Percentiles rank a stretch among this genome's conserved stretches.
phyloP scores from a whole-genome alignment of 2,113 vertebrate species.

The Salvator merianae region DNA sequence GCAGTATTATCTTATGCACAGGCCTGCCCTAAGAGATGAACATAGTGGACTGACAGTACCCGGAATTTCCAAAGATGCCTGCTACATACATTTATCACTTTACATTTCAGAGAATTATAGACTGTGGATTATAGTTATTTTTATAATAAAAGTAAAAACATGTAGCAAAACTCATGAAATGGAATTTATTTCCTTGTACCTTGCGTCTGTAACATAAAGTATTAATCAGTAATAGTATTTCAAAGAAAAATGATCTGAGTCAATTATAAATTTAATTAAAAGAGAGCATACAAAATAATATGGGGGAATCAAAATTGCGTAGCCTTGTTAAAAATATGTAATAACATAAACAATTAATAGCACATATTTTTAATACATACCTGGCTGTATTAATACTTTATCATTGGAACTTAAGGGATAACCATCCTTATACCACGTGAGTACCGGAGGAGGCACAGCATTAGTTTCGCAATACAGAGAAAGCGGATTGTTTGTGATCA shows the following conservation, averaged over 20 bases:
- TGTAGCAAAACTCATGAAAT: too few species aligned
- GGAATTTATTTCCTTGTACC: not conserved
- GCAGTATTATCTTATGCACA: not conserved
- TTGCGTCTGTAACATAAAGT: too few species aligned
- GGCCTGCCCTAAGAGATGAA: too few species aligned
- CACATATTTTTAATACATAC: slow-evolving; percentile 63
- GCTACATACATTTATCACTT: not conserved
- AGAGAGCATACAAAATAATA: not conserved
- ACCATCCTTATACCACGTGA: slow-evolving; percentile 94
- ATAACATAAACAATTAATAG: not conserved
- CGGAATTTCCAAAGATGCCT: not conserved
- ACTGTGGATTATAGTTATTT: not conserved
- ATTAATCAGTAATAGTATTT: too few species aligned
- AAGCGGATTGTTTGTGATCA: slow-evolving; percentile 90
- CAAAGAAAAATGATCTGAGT: too few species aligned
- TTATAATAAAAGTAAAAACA: not conserved
- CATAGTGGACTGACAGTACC: not conserved
- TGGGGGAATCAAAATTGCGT: not conserved
- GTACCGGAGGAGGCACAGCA: slow-evolving; percentile 89
- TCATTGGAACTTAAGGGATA: slow-evolving; percentile 82
- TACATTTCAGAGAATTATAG: not conserved
- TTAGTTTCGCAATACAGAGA: slow-evolving; percentile 93
- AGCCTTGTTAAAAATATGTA: not conserved
- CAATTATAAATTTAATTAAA: too few species aligned
- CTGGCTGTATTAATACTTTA: slow-evolving; percentile 88